phyloP scores from a whole-genome alignment of 1,140 invertebrate species.

The Atta texana region DNA sequence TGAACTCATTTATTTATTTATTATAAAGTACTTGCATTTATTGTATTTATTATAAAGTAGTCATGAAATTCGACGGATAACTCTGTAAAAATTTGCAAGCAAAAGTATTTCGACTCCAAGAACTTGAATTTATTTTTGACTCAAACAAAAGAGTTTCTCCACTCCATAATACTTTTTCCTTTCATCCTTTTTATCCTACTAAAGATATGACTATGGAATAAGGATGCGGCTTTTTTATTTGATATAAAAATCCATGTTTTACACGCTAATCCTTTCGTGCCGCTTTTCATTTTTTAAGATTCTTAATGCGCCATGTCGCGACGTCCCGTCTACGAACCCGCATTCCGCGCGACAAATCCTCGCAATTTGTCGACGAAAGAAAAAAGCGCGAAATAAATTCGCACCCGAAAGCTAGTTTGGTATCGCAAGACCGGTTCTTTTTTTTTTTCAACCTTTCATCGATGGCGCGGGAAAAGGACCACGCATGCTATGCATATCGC shows the following conservation, averaged over 20 bases:
- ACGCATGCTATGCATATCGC: constrained; percentile 9
- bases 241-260: constrained; percentile 38
- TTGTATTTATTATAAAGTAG: background rate
- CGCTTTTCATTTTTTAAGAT: constrained; percentile 11
- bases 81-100: background rate
- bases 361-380: constrained; percentile 23
- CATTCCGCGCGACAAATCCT: background rate
- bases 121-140: constrained; percentile 12
- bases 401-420: constrained; percentile 28
- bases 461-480: background rate
- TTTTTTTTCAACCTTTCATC: background rate
- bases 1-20: background rate
- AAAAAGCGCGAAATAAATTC: constrained; percentile 35
- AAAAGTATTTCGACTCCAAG: background rate
- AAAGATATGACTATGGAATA: background rate
- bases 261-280: background rate
- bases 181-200: background rate
- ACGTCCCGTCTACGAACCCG: background rate
- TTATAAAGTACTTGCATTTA: too few relatives aligned
- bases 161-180: background rate
- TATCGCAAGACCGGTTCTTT: background rate
- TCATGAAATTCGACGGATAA: background rate
- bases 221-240: background rate
- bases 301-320: constrained; percentile 9
- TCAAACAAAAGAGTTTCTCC: background rate